Evolutionary conservation across 2,888 invertebrate genomes (phyloP).

Genomic region (Eurytoma californica): DNA sequence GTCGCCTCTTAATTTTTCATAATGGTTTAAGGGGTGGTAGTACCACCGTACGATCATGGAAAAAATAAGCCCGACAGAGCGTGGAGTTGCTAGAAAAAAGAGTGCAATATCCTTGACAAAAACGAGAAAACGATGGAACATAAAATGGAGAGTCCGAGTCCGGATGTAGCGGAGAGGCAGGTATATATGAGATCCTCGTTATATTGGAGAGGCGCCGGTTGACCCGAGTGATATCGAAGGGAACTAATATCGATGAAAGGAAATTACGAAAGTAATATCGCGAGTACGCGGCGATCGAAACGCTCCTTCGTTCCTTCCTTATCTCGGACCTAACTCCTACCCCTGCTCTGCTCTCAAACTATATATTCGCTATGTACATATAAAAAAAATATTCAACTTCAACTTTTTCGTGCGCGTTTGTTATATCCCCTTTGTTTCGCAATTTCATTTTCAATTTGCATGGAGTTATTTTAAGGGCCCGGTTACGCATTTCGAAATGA

Average conservation of each 20-base stretch:
- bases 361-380: no score
- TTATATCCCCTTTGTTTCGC: no score
- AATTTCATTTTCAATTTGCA: not conserved
- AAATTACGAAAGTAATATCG: constrained; percentile 55
- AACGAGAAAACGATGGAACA: not conserved
- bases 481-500: not conserved
- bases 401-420: no score
- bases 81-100: not conserved
- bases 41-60: not conserved
- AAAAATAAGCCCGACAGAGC: not conserved
- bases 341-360: no score
- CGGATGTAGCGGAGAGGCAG: constrained; percentile 1
- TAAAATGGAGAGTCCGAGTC: constrained; percentile 5
- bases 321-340: not conserved
- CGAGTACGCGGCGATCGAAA: constrained; percentile 36
- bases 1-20: not conserved
- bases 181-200: constrained; percentile 14
- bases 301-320: constrained; percentile 3
- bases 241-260: constrained; percentile 52
- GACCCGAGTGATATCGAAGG: constrained; percentile 44
- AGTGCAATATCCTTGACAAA: not conserved
- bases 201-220: constrained; percentile 24
- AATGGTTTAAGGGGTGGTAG: not conserved
- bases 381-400: no score
- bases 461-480: not conserved